Conservation (phyloP, 2,113 vertebrate species). For the Ameiurus melas region DNA sequence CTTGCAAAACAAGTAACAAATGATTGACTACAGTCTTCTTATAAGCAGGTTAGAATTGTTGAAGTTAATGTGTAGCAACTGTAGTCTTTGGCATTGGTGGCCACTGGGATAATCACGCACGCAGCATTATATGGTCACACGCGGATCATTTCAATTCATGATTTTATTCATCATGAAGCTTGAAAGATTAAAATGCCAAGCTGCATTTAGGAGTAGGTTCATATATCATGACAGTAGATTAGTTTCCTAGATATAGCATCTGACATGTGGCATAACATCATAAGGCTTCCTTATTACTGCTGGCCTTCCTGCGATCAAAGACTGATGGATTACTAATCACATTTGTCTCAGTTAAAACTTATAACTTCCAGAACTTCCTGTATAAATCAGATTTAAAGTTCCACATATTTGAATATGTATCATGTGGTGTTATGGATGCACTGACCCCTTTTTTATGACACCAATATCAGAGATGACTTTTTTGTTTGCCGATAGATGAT, state of each 20-base stretch:
- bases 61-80: conserved; percentile 26
- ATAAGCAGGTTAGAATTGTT: background rate
- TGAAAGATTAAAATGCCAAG: background rate
- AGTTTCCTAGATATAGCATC: background rate
- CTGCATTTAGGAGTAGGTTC: conserved; percentile 1
- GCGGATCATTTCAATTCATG: background rate
- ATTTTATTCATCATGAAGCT: background rate
- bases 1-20: conserved; percentile 25
- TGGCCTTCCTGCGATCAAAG: background rate
- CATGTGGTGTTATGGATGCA: background rate
- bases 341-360: background rate
- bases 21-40: conserved; percentile 36
- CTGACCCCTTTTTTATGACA: background rate
- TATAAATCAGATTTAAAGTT: background rate
- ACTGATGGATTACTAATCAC: background rate
- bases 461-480: background rate
- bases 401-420: background rate
- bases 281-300: background rate
- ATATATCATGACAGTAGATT: background rate
- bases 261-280: background rate
- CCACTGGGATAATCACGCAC: background rate
- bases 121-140: background rate
- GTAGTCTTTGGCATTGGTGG: background rate
- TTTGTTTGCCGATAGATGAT: background rate
- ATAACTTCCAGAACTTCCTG: background rate